Conservation (phyloP, 2,888 invertebrate genomes). For the Hydrotaea cyrtoneurina region DNA sequence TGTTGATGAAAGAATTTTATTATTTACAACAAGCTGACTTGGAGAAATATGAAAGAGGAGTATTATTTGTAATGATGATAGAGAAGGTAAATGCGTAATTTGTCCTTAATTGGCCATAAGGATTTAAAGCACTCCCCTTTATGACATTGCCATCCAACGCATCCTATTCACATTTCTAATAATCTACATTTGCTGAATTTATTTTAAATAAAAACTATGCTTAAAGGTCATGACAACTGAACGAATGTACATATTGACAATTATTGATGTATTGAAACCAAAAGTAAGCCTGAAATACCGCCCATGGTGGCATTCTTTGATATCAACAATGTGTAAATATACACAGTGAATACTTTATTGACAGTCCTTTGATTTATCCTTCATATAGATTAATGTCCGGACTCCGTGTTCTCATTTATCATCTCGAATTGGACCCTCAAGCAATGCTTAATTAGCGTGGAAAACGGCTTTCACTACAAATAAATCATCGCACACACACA, state of each 20-base stretch:
- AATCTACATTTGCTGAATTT: not conserved
- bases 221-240: not conserved
- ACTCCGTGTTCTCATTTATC: not conserved
- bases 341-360: not conserved
- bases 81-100: too few species aligned
- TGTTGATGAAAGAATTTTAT: too few species aligned
- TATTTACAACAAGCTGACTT: too few species aligned
- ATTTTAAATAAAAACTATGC: not conserved
- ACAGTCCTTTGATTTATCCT: not conserved
- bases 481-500: not conserved
- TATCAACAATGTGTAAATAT: too few species aligned
- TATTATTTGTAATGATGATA: too few species aligned
- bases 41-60: too few species aligned
- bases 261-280: not conserved
- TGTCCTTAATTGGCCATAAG: too few species aligned
- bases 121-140: too few species aligned
- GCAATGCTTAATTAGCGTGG: constrained; percentile 5
- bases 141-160: too few species aligned
- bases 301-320: too few species aligned
- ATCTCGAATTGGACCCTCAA: not conserved
- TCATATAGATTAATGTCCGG: not conserved
- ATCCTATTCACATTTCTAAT: not conserved
- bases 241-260: not conserved
- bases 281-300: too few species aligned
- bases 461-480: not conserved